Evolutionary conservation across 2,113 vertebrate genomes (phyloP), one percentile per base, ranked within the genome.

Genomic region (Nanorana parkeri): DNA sequence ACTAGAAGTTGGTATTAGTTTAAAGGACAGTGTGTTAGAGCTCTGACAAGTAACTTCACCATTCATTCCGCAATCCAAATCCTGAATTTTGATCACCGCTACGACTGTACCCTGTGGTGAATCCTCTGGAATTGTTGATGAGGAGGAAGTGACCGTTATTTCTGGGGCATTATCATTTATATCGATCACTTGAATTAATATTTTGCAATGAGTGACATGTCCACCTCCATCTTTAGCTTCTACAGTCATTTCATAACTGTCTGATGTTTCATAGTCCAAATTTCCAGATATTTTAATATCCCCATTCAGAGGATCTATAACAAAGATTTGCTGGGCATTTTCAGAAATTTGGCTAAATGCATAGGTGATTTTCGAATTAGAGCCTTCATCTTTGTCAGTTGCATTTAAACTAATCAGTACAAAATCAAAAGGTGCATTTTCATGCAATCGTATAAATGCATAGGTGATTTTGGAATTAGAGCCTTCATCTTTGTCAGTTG

Each of bases 401-500:
- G 41, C 41, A 47, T 47, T 47, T 47, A 47, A 47, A 47, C 41
- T 47, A 13, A 47, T 47, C 41, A 47, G 10, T 47, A 47, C 17
- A 2, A 80, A 84, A 0, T 29, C 82, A 2, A 55, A 0, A 0
- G 84, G 73, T 19, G 79, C 80, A 67, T 87, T 89, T 84, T 89
- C 86, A 55, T 79, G 77, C 24, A 89, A 51, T 28, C 81, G 79
- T 16, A 77, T 79, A 58, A 95, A 93, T 0, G 91, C 94, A 69
- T 94, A 95, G 0, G 55, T 91, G 10, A 95, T 78, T 28, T 94
- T 88, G 0, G 93, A 91, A 20, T 96, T 91, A 0, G 89, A 4
- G 7, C 92, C 95, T 60, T 94, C 92, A 65, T 95, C 95, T 77
- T 80, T 87, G 77, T 95, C 95, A 0, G 91, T 95, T 3, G 95